Evolutionary conservation across 2,797 vertebrate genomes (phyloP), one percentile per base, ranked within the genome.

Genomic region (Brachyrhaphis roseni): DNA sequence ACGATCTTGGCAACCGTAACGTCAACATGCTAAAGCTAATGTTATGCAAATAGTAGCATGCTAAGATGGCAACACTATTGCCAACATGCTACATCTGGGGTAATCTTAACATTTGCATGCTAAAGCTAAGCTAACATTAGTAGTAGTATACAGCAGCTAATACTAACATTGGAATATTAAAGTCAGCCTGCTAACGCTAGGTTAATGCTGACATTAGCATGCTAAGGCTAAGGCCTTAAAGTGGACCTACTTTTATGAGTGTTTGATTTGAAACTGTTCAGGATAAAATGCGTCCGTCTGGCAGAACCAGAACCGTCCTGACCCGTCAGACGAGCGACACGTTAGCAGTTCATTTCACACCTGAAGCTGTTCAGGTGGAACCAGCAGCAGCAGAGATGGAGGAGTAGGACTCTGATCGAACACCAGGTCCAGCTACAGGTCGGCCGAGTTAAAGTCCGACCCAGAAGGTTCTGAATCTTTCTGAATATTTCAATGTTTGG

Each of bases 291-390:
- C 26, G 31, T 8, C 12, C 5, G 5, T 1, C 57, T 59, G 28
- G 28, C 57, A 59, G 57, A 36, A 55, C 12, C 75, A 66, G 45
- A 71, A 77, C 64, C 26, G 12, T 51, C 26, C 74, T 62, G 43
- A 80, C 59, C 39, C 0, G 0, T 57, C 64, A 71, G 43, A 75
- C 26, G 0, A 72, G 62, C 72, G 18, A 39, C 39, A 41, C 15
- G 5, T 26, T 16, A 31, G 36, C 41, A 1, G 34, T 53, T 68
- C 6, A 23, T 53, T 68, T 62, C 28, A 62, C 46, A 55, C 15
- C 23, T 31, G 26, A 18, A 59, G 18, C 26, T 53, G 16, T 23
- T 51, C 26, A 55, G 28, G 36, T 31, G 51, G 10, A 55, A 71
- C 51, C 39, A 20, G 39, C n/a, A 51, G 15, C 8, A 45, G 59